phyloP scores from a whole-genome alignment of 2,113 vertebrate species.

The Callionymus lyra region DNA sequence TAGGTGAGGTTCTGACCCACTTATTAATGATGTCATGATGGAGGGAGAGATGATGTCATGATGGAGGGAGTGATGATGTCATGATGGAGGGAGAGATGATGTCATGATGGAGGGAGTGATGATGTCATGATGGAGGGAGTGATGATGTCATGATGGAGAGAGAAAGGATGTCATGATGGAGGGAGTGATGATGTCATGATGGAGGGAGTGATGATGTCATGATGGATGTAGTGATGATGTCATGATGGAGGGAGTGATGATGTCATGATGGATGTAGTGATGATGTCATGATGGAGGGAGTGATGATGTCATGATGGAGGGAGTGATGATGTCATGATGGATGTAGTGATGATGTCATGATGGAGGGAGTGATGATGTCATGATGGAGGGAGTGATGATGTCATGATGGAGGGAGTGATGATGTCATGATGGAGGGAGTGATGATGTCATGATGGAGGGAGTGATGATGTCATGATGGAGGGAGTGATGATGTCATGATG shows the following conservation, averaged over 20 bases:
- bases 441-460: conserved; percentile 46
- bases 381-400: conserved; percentile 40
- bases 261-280: conserved; percentile 45
- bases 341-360: conserved; percentile 39
- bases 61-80: conserved; percentile 42
- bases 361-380: conserved; percentile 46
- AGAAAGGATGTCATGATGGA: no score
- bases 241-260: conserved; percentile 35
- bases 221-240: conserved; percentile 41
- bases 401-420: conserved; percentile 36
- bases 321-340: conserved; percentile 72
- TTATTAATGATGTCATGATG: conserved; percentile 40
- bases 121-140: conserved; percentile 45
- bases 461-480: conserved; percentile 31
- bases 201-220: conserved; percentile 46
- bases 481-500: conserved; percentile 45
- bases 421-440: conserved; percentile 44
- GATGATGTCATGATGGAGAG: conserved; percentile 30
- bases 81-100: conserved; percentile 27
- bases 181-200: conserved; percentile 47
- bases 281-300: conserved; percentile 46
- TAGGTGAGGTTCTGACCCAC: conserved; percentile 74
- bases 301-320: conserved; percentile 31
- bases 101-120: conserved; percentile 32
- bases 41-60: conserved; percentile 46